Base-by-base conservation (phyloP, 2,888 invertebrate genomes). In the Drosophila borealis region DNA sequence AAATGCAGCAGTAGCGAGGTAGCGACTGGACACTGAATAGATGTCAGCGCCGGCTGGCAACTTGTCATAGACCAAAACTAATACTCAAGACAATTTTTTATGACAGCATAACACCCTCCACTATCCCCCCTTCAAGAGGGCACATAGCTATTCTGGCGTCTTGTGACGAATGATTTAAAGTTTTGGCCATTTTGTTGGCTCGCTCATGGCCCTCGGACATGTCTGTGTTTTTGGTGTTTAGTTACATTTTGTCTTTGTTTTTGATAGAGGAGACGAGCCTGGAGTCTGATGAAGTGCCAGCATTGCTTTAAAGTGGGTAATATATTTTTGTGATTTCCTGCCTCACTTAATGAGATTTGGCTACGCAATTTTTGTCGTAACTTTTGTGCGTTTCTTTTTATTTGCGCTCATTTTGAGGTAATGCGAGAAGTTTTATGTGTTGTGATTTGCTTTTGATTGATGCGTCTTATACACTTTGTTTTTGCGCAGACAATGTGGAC, bases 51-150 rank as follows among this genome's bases (percentile, higher is more conserved):
- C 51, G 66, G 57, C 61, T 81, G 80, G 66, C 71, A 79, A 72
- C 80, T 82, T 82, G 89, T 86, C 89, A 86, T 72, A 84, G 79
- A 84, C 66, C 64, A 89, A 89, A 83, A 87, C 81, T 84, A 89
- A 84, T 89, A 84, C 89, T 84, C 71, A 78, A 77, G 78, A 87
- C 89, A 72, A 84, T 84, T 89, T 84, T 84, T 84, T 84, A 84
- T 87, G 89, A 84, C 89, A 89, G 70, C 71, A 73, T 36, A 68
- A 59, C 68, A 63, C 72, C 53, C 78, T 21, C 46, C 50, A 19
- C 42, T 19, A 34, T 42, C 42, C 41, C 42, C 41, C 19, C 25
- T 3, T 41, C 33, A 48, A 57, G 34, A 49, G 34, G 49, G 61
- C 29, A 41, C 34, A 41, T 29, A 36, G 25, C 14, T 10, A 48